Conservation (phyloP, 2,888 invertebrate species). For the Stomorhina lunata region DNA sequence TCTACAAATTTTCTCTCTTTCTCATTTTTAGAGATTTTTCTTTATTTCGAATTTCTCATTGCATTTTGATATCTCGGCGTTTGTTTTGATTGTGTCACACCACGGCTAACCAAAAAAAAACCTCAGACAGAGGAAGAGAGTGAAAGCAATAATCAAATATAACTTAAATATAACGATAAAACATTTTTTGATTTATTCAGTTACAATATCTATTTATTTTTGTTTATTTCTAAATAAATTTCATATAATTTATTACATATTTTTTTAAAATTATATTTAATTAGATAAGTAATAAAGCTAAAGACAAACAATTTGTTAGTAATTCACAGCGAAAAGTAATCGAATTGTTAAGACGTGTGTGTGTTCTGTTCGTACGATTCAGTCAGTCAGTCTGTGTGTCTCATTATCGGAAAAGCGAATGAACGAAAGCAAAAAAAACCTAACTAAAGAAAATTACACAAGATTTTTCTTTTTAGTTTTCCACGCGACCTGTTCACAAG, state of each 20-base stretch:
- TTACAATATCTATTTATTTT: constrained; percentile 3
- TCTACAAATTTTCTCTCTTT: not conserved
- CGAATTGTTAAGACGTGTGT: constrained; percentile 23
- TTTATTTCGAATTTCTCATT: constrained; percentile 15
- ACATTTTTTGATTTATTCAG: not conserved
- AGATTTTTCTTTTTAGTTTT: constrained; percentile 19
- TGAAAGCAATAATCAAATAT: not conserved
- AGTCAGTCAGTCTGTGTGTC: too few species aligned
- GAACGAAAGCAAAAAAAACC: constrained; percentile 12
- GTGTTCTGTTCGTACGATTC: too few species aligned
- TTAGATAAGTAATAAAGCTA: not conserved
- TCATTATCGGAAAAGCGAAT: not conserved
- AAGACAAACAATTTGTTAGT: not conserved
- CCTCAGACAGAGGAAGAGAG: constrained; percentile 3
- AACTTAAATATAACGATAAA: constrained; percentile 6
- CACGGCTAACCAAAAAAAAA: constrained; percentile 21
- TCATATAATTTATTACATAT: constrained; percentile 10
- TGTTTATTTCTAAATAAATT: constrained; percentile 47
- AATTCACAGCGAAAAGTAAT: not conserved
- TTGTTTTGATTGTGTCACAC: constrained; percentile 49
- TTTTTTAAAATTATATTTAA: not conserved
- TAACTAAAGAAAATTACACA: constrained; percentile 29
- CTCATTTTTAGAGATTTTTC: not conserved
- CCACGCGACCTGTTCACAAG: not conserved
- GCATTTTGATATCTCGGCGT: not conserved